phyloP scores from a whole-genome alignment of 2,797 vertebrate genomes.

The Margarornis squamiger region DNA sequence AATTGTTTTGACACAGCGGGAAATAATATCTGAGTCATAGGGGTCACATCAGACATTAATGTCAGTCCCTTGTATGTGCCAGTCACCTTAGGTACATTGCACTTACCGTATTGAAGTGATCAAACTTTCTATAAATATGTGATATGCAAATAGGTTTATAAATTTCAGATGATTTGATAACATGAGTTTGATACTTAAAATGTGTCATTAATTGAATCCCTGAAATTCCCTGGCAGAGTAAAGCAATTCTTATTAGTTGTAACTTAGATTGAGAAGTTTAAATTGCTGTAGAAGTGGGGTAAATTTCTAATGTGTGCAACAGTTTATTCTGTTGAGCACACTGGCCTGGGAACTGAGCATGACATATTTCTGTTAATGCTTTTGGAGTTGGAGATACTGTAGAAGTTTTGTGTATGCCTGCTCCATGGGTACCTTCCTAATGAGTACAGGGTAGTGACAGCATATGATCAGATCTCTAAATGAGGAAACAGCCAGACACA shows the following conservation, averaged over 20 bases:
- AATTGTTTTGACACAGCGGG: not conserved
- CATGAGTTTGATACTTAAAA: not conserved
- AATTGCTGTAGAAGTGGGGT: not conserved
- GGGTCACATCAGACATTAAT: not conserved
- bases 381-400: not conserved
- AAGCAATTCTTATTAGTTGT: not conserved
- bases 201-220: not conserved
- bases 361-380: not conserved
- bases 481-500: not conserved
- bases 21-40: not conserved
- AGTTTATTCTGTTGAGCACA: not conserved
- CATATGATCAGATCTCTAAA: not conserved
- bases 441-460: not conserved
- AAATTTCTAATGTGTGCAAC: not conserved
- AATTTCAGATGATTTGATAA: not conserved
- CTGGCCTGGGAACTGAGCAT: not conserved
- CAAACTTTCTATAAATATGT: not conserved
- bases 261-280: not conserved
- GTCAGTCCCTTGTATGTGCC: fast-evolving
- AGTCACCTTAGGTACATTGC: not conserved
- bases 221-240: not conserved
- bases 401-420: not conserved
- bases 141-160: not conserved
- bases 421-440: not conserved
- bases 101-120: not conserved